Percentiles rank a stretch among this genome's conserved stretches.
These are phyloP conservation scores for Mormyrus lacerda DNA, from an alignment of 2,113 vertebrate genomes.

Conservation along the genomic window DNA sequence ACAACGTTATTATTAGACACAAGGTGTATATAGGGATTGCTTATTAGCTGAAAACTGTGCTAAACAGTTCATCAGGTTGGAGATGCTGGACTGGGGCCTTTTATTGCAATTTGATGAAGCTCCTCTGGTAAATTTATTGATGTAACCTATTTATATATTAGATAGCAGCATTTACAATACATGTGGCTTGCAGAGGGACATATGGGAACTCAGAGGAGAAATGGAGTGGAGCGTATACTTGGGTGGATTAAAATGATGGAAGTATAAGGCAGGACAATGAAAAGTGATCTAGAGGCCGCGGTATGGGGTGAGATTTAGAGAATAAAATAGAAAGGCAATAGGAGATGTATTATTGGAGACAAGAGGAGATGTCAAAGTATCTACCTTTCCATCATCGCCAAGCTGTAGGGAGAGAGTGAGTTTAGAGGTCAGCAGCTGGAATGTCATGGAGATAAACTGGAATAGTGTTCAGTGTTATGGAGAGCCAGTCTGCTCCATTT, in stretches of 20 bases:
- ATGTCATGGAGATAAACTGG: conserved; percentile 53
- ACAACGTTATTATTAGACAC: background rate
- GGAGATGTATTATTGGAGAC: background rate
- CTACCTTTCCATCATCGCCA: background rate
- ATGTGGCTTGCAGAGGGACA: background rate
- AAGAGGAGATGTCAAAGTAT: background rate
- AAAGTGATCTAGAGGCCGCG: background rate
- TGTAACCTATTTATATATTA: conserved; percentile 20
- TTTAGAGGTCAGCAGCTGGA: conserved; percentile 37
- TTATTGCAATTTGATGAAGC: conserved; percentile 24
- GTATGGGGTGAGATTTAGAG: background rate
- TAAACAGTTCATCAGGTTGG: conserved; percentile 30
- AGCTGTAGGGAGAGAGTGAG: conserved; percentile 5
- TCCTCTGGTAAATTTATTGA: conserved; percentile 21
- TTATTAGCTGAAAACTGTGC: conserved; percentile 6
- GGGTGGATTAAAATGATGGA: background rate
- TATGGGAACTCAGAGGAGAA: background rate
- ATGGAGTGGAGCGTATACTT: background rate
- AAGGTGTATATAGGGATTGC: background rate
- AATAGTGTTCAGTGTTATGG: conserved; percentile 36
- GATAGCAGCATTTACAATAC: background rate
- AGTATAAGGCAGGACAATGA: background rate
- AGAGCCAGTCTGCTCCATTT: conserved; percentile 40
- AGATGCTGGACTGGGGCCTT: conserved; percentile 23
- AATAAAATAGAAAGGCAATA: background rate